Base-by-base conservation (phyloP, 2,888 invertebrate species). In the Latrodectus elegans region DNA sequence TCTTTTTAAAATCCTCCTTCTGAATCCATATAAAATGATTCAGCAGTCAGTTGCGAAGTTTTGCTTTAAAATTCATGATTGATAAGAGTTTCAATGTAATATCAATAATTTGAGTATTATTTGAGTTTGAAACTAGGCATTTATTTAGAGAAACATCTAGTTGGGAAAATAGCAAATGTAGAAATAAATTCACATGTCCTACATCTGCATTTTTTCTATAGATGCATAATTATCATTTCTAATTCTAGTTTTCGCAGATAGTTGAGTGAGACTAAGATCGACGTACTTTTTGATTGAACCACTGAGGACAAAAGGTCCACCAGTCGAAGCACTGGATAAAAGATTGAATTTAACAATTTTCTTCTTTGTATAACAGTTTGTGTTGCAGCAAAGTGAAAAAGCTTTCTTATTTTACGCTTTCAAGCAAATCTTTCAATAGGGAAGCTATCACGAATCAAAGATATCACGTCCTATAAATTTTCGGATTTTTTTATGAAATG, bases 111-210 rank as follows among this genome's bases (percentile, higher is more conserved):
- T n/a, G 75, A 17, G 75, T 75, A 55, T 53, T 53, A 55, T 22
- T 55, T 22, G 26, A 55, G 15, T 8, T 53, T 12, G 75, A 75
- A 49, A 75, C 55, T 11, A 75, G 17, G 17, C 64, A 75, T 75
- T 55, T 8, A 75, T 26, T 60, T 75, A n/a, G n/a, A n/a, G n/a
- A n/a, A n/a, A n/a, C n/a, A n/a, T n/a, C n/a, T n/a, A n/a, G n/a
- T n/a, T n/a, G 75, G 15, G 75, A 53, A 60, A 75, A 75, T n/a
- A 11, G 55, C 3, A 55, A 75, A 75, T 75, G 75, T 22, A 75
- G 22, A 17, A 75, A 60, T 17, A 75, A 26, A 51, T 75, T 75
- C 55, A 55, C 55, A 55, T 10, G 55, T 55, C 55, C 55, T 55
- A 55, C 14, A 55, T 10, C 14, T 12, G 10, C 55, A 55, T 55